Conservation (phyloP, 2,113 vertebrate genomes). For the Ceyx cyanopectus region DNA sequence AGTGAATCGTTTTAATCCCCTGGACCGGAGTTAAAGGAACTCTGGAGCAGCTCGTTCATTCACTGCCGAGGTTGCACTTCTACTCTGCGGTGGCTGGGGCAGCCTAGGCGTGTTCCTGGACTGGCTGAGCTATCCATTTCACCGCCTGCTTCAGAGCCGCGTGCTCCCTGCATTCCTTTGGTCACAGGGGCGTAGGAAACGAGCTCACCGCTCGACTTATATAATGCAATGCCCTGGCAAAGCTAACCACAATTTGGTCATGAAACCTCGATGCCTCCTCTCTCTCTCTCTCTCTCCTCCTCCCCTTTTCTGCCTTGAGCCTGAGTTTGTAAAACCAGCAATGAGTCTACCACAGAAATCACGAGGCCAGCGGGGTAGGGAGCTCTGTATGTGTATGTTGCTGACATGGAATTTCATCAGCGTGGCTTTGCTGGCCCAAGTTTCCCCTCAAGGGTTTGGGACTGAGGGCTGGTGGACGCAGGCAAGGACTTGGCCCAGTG, state of each 20-base stretch:
- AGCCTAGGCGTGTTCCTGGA: not conserved
- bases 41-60: not conserved
- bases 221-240: not conserved
- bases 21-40: not conserved
- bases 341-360: not conserved
- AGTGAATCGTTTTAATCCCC: not conserved
- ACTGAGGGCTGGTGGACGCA: not conserved
- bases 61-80: not conserved
- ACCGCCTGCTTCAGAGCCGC: not conserved
- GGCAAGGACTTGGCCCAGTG: not conserved
- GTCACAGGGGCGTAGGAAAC: constrained; percentile 7
- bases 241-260: not conserved
- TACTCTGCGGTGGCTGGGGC: not conserved
- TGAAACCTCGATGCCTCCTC: not conserved
- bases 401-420: not conserved
- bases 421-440: not conserved
- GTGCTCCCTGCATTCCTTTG: constrained; percentile 47
- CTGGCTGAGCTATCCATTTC: not conserved
- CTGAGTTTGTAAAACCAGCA: not conserved
- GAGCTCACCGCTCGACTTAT: not conserved
- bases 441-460: not conserved
- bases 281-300: not conserved
- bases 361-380: not conserved
- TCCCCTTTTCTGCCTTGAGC: not conserved
- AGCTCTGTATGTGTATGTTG: accelerated